Base-by-base conservation (phyloP, 2,797 vertebrate genomes). In the Alfaro cultratus region DNA sequence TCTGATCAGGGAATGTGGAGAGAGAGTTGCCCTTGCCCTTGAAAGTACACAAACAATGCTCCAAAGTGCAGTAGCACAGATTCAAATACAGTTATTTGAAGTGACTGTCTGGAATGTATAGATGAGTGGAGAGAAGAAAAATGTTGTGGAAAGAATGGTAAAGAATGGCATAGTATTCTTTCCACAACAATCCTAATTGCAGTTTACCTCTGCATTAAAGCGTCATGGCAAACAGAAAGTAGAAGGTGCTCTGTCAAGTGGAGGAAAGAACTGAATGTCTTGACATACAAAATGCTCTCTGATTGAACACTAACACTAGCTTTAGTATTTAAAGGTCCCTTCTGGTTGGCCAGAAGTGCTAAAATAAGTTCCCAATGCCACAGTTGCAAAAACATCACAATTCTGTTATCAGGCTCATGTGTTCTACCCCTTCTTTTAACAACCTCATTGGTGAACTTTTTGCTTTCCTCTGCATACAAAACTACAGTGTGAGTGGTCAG, bases 1-100 rank as follows among this genome's bases (percentile, higher is more conserved):
- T 91, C 86, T 89, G 90, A 93, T 92, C 80, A 82, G 46, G 71
- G 82, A 81, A 78, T 83, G 79, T 74, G 51, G 29, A 53, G 23
- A 77, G 75, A 77, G 67, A 86, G 57, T 74, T 80, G 51, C 67
- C 29, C 74, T 83, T 46, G 76, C 86, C 85, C 85, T 83, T 90
- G 81, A 82, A 86, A 86, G 83, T 62, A 74, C 78, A 73, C 77
- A 57, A 64, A 71, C n/a, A 80, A 15, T 75, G 75, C 70, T 85
- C 73, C 57, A 84, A 85, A 55, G 47, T 80, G 73, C 71, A 75
- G 72, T 72, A 34, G n/a, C 53, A 71, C 46, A 73, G 21, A 31
- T 75, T 80, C 46, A 41, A 51, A 74, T 67, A 31, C 13, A 51
- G 5, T 43, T 71, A 29, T 45, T 71, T 45, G 68, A 68, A 41